A percentile compares a stretch with the other conserved stretches of the same genome.
phyloP scores from a whole-genome alignment of 92 coral and sea anemone genomes.

The Phenganax stokvisi region DNA sequence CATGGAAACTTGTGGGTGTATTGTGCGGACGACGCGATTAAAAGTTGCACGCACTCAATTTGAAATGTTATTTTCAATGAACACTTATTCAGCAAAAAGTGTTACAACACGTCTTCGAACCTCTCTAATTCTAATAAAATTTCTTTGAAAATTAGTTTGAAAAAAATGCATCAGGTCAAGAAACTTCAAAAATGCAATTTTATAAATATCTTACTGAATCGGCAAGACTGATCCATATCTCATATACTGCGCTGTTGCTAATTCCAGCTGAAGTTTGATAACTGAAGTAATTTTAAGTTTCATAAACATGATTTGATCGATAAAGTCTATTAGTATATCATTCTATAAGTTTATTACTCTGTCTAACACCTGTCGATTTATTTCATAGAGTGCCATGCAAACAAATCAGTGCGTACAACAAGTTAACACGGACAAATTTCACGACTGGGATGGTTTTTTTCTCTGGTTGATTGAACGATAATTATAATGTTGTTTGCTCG shows the following conservation, averaged over 20 bases:
- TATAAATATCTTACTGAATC: too few relatives aligned
- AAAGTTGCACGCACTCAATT: neutral
- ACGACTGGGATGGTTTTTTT: neutral
- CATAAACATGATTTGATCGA: too few relatives aligned
- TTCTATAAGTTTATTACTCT: too few relatives aligned
- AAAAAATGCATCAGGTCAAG: neutral
- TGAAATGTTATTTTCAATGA: neutral
- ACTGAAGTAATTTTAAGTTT: too few relatives aligned
- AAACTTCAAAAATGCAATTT: neutral
- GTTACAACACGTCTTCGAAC: neutral
- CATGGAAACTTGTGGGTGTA: constrained; percentile 8
- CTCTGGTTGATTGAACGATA: neutral
- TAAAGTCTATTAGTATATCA: too few relatives aligned
- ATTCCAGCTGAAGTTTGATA: too few relatives aligned
- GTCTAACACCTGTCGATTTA: too few relatives aligned
- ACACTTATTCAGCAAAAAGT: neutral
- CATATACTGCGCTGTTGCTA: too few relatives aligned
- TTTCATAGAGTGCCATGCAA: too few relatives aligned
- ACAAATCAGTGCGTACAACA: neutral
- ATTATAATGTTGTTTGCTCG: too few relatives aligned
- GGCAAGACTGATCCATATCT: too few relatives aligned
- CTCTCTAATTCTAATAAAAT: neutral
- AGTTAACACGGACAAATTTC: neutral
- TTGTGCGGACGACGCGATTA: neutral
- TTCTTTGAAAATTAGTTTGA: neutral